These are phyloP conservation scores for Sipha maydis DNA, from an alignment of 2,888 invertebrate genomes.

Conservation along the genomic window DNA sequence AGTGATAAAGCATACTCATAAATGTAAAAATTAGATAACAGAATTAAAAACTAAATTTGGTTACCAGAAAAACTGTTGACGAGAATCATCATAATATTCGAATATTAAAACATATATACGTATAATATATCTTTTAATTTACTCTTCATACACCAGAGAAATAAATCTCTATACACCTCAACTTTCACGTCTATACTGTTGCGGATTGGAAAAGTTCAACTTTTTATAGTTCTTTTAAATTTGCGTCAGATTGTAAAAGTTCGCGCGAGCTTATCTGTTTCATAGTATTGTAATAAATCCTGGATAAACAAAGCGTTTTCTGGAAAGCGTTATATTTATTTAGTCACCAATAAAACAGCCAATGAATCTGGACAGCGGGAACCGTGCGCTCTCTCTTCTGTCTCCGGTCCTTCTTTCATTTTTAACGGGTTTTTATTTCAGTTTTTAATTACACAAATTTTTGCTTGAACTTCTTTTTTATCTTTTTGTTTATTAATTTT, in stretches of 20 bases:
- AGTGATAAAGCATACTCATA: no score
- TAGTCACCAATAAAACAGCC: constrained; percentile 38
- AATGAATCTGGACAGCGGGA: neutral
- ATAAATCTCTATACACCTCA: neutral
- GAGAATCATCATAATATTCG: neutral
- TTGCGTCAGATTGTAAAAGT: constrained; percentile 21
- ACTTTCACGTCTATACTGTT: neutral
- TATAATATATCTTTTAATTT: constrained; percentile 12
- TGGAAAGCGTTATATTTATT: constrained; percentile 45
- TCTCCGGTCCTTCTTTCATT: neutral
- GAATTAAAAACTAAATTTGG: neutral
- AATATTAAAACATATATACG: constrained; percentile 17
- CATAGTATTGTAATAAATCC: constrained; percentile 29
- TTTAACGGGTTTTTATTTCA: neutral
- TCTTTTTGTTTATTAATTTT: neutral
- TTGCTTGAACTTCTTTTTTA: neutral
- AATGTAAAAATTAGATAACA: no score
- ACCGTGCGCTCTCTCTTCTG: neutral
- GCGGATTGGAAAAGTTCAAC: constrained; percentile 41
- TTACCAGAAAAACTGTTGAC: neutral
- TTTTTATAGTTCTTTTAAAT: constrained; percentile 34
- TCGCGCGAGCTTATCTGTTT: neutral
- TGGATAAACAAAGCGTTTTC: constrained; percentile 44
- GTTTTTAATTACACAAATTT: constrained; percentile 39
- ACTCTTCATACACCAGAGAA: neutral